Base-by-base conservation (phyloP, 2,113 vertebrate species). In the Callopanchax toddi region DNA sequence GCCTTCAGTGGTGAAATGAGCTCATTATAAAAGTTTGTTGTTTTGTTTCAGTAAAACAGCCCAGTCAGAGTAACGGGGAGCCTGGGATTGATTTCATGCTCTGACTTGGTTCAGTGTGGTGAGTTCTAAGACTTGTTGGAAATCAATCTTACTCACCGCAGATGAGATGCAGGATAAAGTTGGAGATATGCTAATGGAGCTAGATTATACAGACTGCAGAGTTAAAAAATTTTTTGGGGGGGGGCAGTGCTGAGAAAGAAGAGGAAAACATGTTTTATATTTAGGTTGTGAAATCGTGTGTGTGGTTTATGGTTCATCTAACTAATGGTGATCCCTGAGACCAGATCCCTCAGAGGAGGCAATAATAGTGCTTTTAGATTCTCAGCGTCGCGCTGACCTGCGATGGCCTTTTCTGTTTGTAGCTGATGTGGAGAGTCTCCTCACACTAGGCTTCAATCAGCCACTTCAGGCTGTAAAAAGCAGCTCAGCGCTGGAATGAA, bases 291-390 rank as follows among this genome's bases (percentile, higher is more conserved):
- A 67, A 52, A 26, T 34, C 25, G 29, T 25, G 20, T 8, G 20
- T 39, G 37, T 48, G 29, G 9, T 50, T 39, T 44, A 44, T 15
- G 56, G 12, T 40, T 60, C 16, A 58, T 29, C 13, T 39, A 50
- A 49, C 3, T 25, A 17, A 1, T 52, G 18, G 21, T 0, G 16
- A 37, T 67, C 40, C 16, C 16, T 46, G 53, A 11, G 32, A 25
- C 6, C 15, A 17, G 49, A 44, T 45, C 56, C 18, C 56, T 44
- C 40, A 15, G 25, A 32, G 25, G 26, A 68, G 22, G 50, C 15
- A 12, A 69, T 76, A 74, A 81, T 55, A 9, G 53, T 32, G 37
- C 32, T 71, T 67, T 74, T 18, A 63, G 21, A 40, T 62, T 70
- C 57, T 74, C 71, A 53, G 64, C 25, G 26, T 39, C 34, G 42